Evolutionary conservation across 2,113 vertebrate species (phyloP).

Genomic region (Turdus rufiventris): DNA sequence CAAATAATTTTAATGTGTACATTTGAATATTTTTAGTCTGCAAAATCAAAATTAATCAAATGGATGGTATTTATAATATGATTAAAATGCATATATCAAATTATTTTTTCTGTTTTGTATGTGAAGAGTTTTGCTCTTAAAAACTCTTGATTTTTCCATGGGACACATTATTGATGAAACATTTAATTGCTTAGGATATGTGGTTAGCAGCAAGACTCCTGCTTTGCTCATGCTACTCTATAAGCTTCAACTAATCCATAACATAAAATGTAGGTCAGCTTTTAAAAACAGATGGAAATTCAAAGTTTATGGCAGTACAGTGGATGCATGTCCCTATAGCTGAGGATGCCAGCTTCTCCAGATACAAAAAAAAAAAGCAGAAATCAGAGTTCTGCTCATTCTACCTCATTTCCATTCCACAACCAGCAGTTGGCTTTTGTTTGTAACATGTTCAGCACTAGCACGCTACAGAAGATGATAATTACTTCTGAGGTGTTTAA

Average conservation of each 20-base stretch:
- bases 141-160: not conserved
- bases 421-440: not conserved
- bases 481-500: conserved; percentile 7
- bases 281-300: conserved; percentile 21
- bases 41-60: not conserved
- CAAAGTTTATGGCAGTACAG: not conserved
- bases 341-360: not conserved
- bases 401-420: not conserved
- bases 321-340: not conserved
- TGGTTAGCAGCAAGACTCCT: not conserved
- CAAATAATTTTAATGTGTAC: not conserved
- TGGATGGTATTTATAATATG: not conserved
- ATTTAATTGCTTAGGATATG: not conserved
- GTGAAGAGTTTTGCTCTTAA: not conserved
- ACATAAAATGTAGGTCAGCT: conserved; percentile 31
- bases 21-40: not conserved
- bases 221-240: not conserved
- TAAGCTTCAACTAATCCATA: conserved; percentile 23
- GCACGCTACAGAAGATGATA: not conserved
- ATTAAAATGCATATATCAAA: not conserved
- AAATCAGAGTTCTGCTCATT: not conserved
- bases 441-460: not conserved
- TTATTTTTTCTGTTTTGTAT: not conserved
- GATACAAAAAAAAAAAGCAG: not conserved
- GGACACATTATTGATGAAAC: not conserved